phyloP scores from a whole-genome alignment of 1,140 invertebrate genomes.

The Mamestra configurata region DNA sequence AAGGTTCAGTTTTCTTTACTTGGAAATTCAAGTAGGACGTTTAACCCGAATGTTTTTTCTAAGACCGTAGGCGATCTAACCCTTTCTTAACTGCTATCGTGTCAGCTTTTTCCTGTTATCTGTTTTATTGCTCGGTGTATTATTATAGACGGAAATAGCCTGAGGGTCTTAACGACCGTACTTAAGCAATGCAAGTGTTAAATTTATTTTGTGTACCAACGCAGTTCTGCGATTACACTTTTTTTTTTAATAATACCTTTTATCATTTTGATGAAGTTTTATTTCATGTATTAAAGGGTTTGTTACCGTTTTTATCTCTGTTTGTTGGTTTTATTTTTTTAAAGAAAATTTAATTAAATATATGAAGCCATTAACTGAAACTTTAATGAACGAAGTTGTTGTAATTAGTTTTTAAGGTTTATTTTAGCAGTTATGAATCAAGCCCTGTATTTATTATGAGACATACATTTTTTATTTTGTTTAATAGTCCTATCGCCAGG shows the following conservation, averaged over 20 bases:
- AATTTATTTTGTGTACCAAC: constrained; percentile 23
- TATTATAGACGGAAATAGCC: constrained; percentile 65
- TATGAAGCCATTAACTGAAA: too few relatives aligned
- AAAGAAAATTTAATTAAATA: too few relatives aligned
- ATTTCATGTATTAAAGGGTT: not conserved
- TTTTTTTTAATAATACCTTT: not conserved
- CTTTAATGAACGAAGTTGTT: too few relatives aligned
- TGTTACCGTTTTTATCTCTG: not conserved
- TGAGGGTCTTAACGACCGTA: constrained; percentile 55
- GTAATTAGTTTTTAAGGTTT: too few relatives aligned
- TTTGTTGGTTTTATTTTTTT: not conserved
- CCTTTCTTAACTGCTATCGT: constrained; percentile 63
- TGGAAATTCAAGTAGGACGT: not conserved
- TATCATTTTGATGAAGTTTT: too few relatives aligned
- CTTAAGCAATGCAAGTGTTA: constrained; percentile 51
- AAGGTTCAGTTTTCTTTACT: constrained; percentile 48
- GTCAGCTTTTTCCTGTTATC: constrained; percentile 66
- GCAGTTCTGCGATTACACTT: constrained; percentile 9
- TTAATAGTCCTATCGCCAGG: too few relatives aligned
- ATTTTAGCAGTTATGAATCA: too few relatives aligned
- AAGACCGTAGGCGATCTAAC: constrained; percentile 68
- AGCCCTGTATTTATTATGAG: too few relatives aligned
- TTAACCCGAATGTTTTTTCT: constrained; percentile 57
- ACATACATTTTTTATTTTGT: too few relatives aligned
- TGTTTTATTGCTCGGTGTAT: constrained; percentile 65